phyloP scores from a whole-genome alignment of 2,113 vertebrate genomes.

The Morone chrysops region DNA sequence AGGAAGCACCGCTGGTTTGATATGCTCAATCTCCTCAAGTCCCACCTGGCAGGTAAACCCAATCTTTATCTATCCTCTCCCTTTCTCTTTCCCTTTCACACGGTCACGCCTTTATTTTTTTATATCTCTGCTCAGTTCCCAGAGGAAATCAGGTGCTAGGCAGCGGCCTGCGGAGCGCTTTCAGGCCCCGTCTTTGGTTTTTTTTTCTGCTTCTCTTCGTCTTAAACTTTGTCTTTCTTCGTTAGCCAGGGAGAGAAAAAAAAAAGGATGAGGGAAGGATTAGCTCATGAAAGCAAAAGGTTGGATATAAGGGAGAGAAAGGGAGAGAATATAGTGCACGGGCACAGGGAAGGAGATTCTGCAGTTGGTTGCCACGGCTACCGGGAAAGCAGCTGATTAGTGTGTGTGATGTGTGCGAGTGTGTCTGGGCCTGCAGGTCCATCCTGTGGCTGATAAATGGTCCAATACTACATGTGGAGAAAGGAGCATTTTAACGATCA shows the following conservation, averaged over 20 bases:
- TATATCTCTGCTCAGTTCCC: constrained; percentile 51
- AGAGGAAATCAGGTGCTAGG: constrained; percentile 65
- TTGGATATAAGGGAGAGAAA: constrained; percentile 18
- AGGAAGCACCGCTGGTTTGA: constrained; percentile 23
- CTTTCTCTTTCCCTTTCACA: constrained; percentile 51
- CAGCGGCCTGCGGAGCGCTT: constrained; percentile 51
- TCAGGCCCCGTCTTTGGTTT: constrained; percentile 7
- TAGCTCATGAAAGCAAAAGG: constrained; percentile 65
- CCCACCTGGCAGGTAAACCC: constrained; percentile 73
- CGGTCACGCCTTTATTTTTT: constrained; percentile 63
- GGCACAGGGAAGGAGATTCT: constrained; percentile 27
- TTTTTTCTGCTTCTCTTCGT: not conserved
- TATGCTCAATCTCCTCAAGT: constrained; percentile 34
- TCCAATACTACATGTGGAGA: constrained; percentile 57
- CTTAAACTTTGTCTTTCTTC: constrained; percentile 55
- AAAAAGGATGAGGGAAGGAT: constrained; percentile 46
- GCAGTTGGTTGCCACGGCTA: constrained; percentile 67
- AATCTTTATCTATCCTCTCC: constrained; percentile 50
- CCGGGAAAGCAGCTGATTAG: constrained; percentile 57
- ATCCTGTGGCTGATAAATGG: constrained; percentile 67
- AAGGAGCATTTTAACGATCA: constrained; percentile 67
- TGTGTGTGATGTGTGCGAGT: constrained; percentile 53
- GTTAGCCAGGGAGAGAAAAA: constrained; percentile 37
- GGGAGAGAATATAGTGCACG: constrained; percentile 25
- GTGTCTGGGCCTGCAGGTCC: constrained; percentile 55